Percentiles rank a stretch among this genome's conserved stretches.
phyloP scores from a whole-genome alignment of 2,888 invertebrate genomes.

The Agrochola lychnidis region DNA sequence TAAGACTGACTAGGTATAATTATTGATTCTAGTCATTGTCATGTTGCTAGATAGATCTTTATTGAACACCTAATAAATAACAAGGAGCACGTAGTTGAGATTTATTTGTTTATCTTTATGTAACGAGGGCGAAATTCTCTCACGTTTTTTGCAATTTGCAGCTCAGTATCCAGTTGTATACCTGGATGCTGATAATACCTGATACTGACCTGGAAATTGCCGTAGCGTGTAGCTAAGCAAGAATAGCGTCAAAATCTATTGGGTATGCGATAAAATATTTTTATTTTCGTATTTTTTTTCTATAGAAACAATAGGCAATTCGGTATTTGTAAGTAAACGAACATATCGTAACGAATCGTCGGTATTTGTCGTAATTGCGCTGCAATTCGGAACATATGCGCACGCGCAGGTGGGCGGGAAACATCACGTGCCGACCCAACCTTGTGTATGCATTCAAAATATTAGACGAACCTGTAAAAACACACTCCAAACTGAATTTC shows the following conservation, averaged over 20 bases:
- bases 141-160: not conserved
- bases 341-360: constrained; percentile 53
- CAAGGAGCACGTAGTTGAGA: constrained; percentile 17
- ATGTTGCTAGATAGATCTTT: constrained; percentile 28
- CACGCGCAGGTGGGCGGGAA: constrained; percentile 74
- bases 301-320: constrained; percentile 21
- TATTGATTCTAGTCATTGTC: constrained; percentile 31
- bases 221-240: not conserved
- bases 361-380: constrained; percentile 57
- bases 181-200: not conserved
- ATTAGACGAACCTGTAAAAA: constrained; percentile 49
- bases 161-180: not conserved
- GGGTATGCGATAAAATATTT: not conserved
- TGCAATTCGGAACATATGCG: constrained; percentile 71
- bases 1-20: constrained; percentile 16
- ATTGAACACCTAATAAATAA: constrained; percentile 34
- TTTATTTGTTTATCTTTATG: constrained; percentile 40
- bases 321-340: constrained; percentile 24
- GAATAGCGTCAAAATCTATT: not conserved
- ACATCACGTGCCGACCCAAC: constrained; percentile 62
- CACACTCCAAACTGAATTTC: constrained; percentile 14
- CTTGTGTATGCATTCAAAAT: constrained; percentile 57
- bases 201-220: not conserved
- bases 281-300: not conserved
- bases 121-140: not conserved